Evolutionary conservation across 2,797 vertebrate species (phyloP), one percentile per base, ranked within the genome.

Genomic region (Gobionotothen gibberifrons): DNA sequence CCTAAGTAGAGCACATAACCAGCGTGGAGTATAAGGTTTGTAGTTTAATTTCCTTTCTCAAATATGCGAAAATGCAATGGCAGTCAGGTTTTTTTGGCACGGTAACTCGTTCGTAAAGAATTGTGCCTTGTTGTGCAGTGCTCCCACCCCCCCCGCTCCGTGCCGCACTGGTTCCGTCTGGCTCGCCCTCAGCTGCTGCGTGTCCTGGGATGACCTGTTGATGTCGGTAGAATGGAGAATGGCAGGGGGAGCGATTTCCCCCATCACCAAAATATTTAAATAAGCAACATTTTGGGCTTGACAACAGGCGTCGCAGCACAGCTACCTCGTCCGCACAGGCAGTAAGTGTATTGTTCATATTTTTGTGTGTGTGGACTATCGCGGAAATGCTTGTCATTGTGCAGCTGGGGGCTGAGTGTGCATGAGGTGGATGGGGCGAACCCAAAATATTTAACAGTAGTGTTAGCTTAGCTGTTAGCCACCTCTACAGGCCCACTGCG

Each of bases 181-280:
- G 94, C 94, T 95, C 93, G 92, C 93, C 92, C 93, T 93, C 93
- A 89, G 93, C 91, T 90, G 93, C 93, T 93, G 94, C 91, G 89
- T 94, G 95, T 95, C 95, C 95, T 91, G 94, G 94, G 94, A 95
- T 95, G 95, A 95, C 95, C 95, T 95, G 95, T 95, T 95, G 95
- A 95, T 95, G 94, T 94, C 92, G 92, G 93, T 89, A 86, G 90
- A 93, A 93, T 93, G 92, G 92, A 93, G 93, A 89, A 88, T 90
- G 90, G 89, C 91, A 94, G 93, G 92, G 90, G 90, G 86, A 87
- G 90, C 87, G 91, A 89, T 89, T 90, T 85, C 87, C 87, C 90
- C 90, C 88, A 90, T 89, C 90, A 83, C 90, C 83, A 73, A 89
- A 86, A 89, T 86, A 91, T 91, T 91, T 89, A 91, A 92, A 89